Evolutionary conservation across 2,113 vertebrate genomes (phyloP), one percentile per base, ranked within the genome.

Genomic region (Atrichornis clamosus): DNA sequence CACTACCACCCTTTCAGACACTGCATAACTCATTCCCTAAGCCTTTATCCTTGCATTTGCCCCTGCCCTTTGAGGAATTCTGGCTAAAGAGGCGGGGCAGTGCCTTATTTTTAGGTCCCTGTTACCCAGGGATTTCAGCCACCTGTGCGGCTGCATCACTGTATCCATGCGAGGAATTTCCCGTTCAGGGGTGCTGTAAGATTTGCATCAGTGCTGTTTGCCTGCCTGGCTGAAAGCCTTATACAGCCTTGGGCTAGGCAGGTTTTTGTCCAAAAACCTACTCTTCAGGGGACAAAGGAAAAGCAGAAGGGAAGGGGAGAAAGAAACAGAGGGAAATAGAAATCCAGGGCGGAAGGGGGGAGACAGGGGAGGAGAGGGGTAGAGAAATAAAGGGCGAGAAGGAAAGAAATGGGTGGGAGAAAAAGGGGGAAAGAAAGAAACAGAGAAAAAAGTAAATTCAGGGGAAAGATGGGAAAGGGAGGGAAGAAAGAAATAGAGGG

Each of bases 61-160:
- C 78, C 49, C 78, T 64, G 85, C 87, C 94, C 82, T 85, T 69
- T 77, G 90, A 96, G 52, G 44, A 86, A 77, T 93, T 74, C 68
- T 59, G 82, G 75, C 84, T 72, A 24, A 58, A 85, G 89, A 96
- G 16, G 11, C 1, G 3, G 37, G 17, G 39, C 87, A 55, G 37
- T 8, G 16, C 84, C 84, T 87, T 97, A 97, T 95, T 97, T 97
- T 97, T 96, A 96, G 92, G 95, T 63, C 75, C 1, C 0, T 60
- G 79, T 88, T 91, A 89, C 78, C 63, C 91, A 90, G 82, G 75
- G 91, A 95, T 91, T 94, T 90, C 8, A 23, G 85, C 94, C 91
- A 97, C 94, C 95, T 96, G 91, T 94, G 87, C 85, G 74, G 84
- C 82, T 95, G 91, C 84, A 83, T 91, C 82, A 92, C 67, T 2